Percentiles rank a stretch among this genome's conserved stretches.
These are phyloP conservation scores for Psilopsiagon aymara DNA, from an alignment of 2,113 vertebrate species.

Conservation along the genomic window DNA sequence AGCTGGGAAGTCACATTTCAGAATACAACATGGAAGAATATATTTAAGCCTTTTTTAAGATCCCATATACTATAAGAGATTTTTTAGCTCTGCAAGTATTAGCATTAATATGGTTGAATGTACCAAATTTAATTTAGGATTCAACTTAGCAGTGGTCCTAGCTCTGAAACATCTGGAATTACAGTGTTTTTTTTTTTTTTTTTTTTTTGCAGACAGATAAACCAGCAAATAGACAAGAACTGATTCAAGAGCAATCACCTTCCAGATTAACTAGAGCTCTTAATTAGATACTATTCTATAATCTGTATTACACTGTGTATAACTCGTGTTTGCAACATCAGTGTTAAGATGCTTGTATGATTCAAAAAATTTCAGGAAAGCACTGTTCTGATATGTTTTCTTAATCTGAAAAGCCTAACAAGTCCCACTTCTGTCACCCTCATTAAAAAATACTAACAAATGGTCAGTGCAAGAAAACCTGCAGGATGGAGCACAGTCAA, in stretches of 20 bases:
- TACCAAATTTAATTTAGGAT: neutral
- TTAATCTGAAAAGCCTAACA: neutral
- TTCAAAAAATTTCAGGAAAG: neutral
- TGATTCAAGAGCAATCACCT: neutral
- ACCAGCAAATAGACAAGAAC: neutral
- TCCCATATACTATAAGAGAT: accelerated
- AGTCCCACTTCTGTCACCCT: neutral
- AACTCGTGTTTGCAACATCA: accelerated
- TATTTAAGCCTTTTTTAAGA: neutral
- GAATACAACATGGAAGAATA: neutral
- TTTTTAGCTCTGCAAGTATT: neutral
- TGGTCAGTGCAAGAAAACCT: neutral
- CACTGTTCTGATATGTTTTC: neutral
- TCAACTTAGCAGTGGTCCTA: neutral
- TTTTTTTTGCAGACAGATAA: neutral
- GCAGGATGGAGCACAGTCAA: neutral
- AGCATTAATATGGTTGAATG: neutral
- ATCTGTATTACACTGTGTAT: neutral
- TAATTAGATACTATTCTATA: neutral
- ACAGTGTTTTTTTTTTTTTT: neutral
- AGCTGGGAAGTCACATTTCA: neutral
- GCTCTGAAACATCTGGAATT: neutral
- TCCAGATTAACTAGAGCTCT: neutral
- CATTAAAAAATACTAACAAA: neutral
- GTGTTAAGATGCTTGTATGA: neutral